Evolutionary conservation across 2,888 invertebrate species (phyloP), one percentile per base, ranked within the genome.

Genomic region (Lasioglossum pauxillum): DNA sequence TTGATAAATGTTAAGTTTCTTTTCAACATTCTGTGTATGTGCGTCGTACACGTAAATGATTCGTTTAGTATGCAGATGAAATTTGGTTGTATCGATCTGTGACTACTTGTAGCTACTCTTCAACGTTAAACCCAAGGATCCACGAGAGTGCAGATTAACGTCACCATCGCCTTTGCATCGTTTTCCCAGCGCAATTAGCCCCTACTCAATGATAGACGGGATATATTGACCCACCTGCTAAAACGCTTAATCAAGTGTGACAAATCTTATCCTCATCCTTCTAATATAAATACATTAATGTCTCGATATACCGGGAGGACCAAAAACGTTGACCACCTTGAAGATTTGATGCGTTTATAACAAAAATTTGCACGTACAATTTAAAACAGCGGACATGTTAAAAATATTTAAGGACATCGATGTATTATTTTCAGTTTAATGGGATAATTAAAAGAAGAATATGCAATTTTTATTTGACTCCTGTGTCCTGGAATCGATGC

Each of bases 181-280:
- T 67, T 67, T 35, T 35, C 35, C 35, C 31, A 67, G 67, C 67
- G 19, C 19, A 67, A 67, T 67, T 67, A 67, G 35, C 64, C 64
- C 64, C 16, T 64, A 31, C 16, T 31, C 31, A 16, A 64, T 64
- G 57, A 57, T 12, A n/a, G n/a, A 57, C 23, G 57, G n/a, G 10
- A 57, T 57, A 57, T 57, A n/a, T n/a, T 57, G 57, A 57, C n/a
- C n/a, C 12, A n/a, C 57, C 57, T 57, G 57, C 4, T 57, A n/a
- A 57, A 57, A 57, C 57, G 57, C n/a, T 57, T 57, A 57, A 57
- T n/a, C n/a, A n/a, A 57, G 57, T 57, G 57, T 8, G 10, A 57
- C n/a, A n/a, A 57, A 57, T 57, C 23, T 57, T n/a, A 4, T 57
- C 10, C n/a, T 12, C 57, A 57, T 57, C 57, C 57, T n/a, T 57